phyloP scores from a whole-genome alignment of 1,140 invertebrate genomes.

The Palaemon carinicauda region DNA sequence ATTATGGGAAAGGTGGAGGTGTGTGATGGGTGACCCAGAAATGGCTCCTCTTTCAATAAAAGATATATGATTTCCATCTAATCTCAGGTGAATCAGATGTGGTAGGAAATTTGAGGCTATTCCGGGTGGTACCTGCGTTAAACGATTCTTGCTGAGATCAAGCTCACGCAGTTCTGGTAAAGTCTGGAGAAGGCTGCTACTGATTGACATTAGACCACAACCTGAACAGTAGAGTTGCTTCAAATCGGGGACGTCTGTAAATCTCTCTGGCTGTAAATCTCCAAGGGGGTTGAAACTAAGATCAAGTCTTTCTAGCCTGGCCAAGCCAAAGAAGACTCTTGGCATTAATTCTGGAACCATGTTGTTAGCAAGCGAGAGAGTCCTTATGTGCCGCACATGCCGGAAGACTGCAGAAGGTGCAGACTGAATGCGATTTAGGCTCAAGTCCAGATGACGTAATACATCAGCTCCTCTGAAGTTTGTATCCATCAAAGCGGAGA shows the following conservation, averaged over 20 bases:
- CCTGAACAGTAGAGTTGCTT: constrained; percentile 74
- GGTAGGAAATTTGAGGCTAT: constrained; percentile 65
- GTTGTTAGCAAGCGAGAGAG: constrained; percentile 77
- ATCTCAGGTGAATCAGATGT: constrained; percentile 71
- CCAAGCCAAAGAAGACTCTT: constrained; percentile 74
- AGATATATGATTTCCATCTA: constrained; percentile 81
- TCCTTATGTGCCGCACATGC: constrained; percentile 72
- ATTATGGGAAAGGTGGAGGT: constrained; percentile 74
- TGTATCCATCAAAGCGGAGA: constrained; percentile 71
- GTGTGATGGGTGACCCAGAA: constrained; percentile 65
- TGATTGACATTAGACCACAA: constrained; percentile 76
- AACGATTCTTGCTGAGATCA: constrained; percentile 80
- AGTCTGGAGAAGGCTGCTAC: constrained; percentile 71
- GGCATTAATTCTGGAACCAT: constrained; percentile 74
- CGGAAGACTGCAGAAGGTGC: constrained; percentile 77
- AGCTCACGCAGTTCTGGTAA: constrained; percentile 70
- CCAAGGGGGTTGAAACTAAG: constrained; percentile 77
- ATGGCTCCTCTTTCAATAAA: constrained; percentile 54
- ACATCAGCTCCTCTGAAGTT: constrained; percentile 65
- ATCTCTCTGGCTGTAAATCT: constrained; percentile 78
- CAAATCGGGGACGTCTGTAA: constrained; percentile 76
- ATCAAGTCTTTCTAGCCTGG: constrained; percentile 75
- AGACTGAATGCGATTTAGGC: constrained; percentile 67
- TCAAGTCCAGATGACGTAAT: constrained; percentile 65
- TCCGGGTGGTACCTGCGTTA: constrained; percentile 69